A percentile compares a stretch with the other conserved stretches of the same genome.
Evolutionary conservation across 2,113 vertebrate genomes (phyloP).

Genomic region (Panthera leo): DNA sequence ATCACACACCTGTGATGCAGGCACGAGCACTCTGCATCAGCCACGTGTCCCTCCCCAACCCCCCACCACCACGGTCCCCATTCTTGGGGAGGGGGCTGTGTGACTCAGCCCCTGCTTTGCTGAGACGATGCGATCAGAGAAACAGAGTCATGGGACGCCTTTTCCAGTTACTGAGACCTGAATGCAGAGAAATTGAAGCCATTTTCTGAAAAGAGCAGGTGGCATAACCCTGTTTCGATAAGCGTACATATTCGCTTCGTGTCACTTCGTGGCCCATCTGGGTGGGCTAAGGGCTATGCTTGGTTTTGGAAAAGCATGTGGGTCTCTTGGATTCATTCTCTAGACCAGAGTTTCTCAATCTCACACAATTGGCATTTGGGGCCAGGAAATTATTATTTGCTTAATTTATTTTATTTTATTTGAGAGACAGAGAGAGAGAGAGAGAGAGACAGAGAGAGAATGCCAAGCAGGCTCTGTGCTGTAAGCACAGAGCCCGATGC

Average conservation of each 20-base stretch:
- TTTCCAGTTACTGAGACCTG: not conserved
- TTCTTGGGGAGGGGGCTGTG: not conserved
- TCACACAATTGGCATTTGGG: not conserved
- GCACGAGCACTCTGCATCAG: not conserved
- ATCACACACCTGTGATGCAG: not conserved
- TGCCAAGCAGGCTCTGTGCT: too few relatives aligned
- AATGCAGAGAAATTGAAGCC: not conserved
- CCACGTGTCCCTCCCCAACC: not conserved
- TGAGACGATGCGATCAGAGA: not conserved
- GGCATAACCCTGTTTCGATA: not conserved
- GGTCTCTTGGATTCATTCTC: not conserved
- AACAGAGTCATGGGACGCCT: not conserved
- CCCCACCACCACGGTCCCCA: not conserved
- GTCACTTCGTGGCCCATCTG: not conserved
- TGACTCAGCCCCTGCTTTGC: not conserved
- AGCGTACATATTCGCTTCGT: accelerated
- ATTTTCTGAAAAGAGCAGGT: not conserved
- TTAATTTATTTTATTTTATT: not conserved
- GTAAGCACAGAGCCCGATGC: too few relatives aligned
- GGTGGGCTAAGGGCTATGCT: not conserved
- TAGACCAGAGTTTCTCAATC: not conserved
- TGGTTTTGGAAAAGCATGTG: not conserved
- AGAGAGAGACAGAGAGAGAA: too few relatives aligned
- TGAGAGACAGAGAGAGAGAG: too few relatives aligned
- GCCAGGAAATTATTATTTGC: not conserved